Base-by-base conservation (phyloP, 2,888 invertebrate genomes). In the Epistrophella euchroma region DNA sequence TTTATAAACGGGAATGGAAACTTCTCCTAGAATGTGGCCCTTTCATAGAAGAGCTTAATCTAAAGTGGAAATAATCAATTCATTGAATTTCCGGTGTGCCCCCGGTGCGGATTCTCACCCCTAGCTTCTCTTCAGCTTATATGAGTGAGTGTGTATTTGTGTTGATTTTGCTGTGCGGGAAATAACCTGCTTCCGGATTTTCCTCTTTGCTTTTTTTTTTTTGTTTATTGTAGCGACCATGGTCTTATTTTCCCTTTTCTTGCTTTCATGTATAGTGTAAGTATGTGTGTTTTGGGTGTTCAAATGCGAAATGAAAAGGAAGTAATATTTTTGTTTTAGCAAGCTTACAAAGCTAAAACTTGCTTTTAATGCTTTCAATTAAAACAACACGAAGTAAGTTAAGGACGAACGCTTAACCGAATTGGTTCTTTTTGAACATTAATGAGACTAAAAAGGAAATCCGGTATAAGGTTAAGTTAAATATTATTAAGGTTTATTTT, bases 61-160 rank as follows among this genome's bases (percentile, higher is more conserved):
- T 78, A 64, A 82, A 86, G 86, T 86, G 81, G 82, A 86, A 86
- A 77, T 82, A 86, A 86, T 86, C 86, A 82, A 82, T 86, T 86
- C 77, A 78, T 74, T 78, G 74, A 73, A 66, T 74, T 82, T 86
- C 86, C 82, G 77, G 81, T 43, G 28, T 81, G 55, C 35, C 32
- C 32, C 66, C 68, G 84, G 71, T 66, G 56, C 74, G 56, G 66
- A 40, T 32, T 52, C 62, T 47, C 32, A 11, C 47, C 45, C 45
- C 32, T 64, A 11, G 10, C 17, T 25, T 56, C 10, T 11, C 13
- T 1, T 55, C 17, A n/a, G 25, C 25, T 11, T 55, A 35, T 52
- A 6, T 47, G 28, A 22, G 43, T 25, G 13, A 28, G 35, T 52
- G 70, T 79, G 35, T 74, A 37, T 64, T n/a, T 43, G 60, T 43